Conservation (phyloP, 2,797 vertebrate genomes). For the Anabas testudineus region DNA sequence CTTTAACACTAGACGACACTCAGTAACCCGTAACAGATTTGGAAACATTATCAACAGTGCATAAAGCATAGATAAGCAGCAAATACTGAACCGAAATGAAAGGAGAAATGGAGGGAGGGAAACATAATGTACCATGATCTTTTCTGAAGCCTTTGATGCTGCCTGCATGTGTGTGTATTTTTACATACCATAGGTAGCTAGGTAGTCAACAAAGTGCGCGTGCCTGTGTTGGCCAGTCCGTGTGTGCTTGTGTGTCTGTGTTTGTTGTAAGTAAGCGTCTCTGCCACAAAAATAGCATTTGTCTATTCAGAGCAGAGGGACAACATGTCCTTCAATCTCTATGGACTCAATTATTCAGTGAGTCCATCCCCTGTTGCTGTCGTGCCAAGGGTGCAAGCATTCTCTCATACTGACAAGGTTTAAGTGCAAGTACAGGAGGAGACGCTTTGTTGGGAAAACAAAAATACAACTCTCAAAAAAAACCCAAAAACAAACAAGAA, state of each 20-base stretch:
- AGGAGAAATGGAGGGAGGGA: slow-evolving; percentile 25
- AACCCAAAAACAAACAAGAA: slow-evolving; percentile 1
- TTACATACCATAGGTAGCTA: background rate
- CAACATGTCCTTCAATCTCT: slow-evolving; percentile 57
- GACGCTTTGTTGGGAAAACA: slow-evolving; percentile 12
- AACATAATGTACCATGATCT: slow-evolving; percentile 56
- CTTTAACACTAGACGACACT: background rate
- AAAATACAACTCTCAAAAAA: slow-evolving; percentile 27
- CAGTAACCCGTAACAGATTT: slow-evolving; percentile 12
- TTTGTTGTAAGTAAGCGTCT: slow-evolving; percentile 38
- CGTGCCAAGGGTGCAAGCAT: background rate
- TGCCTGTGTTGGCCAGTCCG: background rate
- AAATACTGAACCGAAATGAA: slow-evolving; percentile 36
- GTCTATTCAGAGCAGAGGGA: slow-evolving; percentile 44
- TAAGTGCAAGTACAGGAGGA: slow-evolving; percentile 33
- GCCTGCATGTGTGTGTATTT: slow-evolving; percentile 12
- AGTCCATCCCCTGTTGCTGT: slow-evolving; percentile 30
- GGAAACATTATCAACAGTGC: slow-evolving; percentile 7
- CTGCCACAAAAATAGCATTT: slow-evolving; percentile 61
- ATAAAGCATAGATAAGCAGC: slow-evolving; percentile 27
- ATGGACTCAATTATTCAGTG: slow-evolving; percentile 73
- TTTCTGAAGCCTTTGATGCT: slow-evolving; percentile 57
- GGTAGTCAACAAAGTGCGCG: slow-evolving; percentile 8
- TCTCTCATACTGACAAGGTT: slow-evolving; percentile 20
- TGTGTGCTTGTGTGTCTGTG: slow-evolving; percentile 37